These are phyloP conservation scores for Paedocypris sp. DNA, from an alignment of 2,113 vertebrate species.

Conservation along the genomic window DNA sequence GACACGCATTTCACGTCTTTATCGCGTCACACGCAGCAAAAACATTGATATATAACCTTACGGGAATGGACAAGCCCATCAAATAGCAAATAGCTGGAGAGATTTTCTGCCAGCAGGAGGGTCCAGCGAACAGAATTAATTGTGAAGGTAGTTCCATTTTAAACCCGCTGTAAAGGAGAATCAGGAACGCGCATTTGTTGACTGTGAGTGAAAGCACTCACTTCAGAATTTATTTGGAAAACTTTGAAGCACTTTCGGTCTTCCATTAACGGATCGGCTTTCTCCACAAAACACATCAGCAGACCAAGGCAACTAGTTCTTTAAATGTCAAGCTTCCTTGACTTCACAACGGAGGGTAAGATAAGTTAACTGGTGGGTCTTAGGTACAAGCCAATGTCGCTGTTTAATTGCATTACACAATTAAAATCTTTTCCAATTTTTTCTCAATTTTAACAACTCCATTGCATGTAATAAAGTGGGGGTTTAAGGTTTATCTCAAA, in stretches of 20 bases:
- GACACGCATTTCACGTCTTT: slow-evolving; percentile 41
- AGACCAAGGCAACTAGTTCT: slow-evolving; percentile 9
- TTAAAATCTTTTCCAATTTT: too few relatives aligned
- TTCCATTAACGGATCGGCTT: not conserved
- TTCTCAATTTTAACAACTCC: too few relatives aligned
- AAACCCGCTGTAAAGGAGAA: not conserved
- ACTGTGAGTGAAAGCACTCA: not conserved
- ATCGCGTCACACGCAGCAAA: slow-evolving; percentile 22
- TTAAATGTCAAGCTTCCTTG: not conserved
- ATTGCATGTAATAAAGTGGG: too few relatives aligned
- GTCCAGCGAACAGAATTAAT: slow-evolving; percentile 3
- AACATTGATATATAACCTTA: slow-evolving; percentile 35
- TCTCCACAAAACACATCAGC: not conserved
- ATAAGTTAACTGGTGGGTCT: not conserved
- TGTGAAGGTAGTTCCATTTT: not conserved
- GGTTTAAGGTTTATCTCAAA: too few relatives aligned
- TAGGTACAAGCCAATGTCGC: not conserved
- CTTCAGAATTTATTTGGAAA: not conserved
- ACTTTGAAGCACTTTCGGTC: not conserved
- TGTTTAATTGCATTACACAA: slow-evolving; percentile 7
- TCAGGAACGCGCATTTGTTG: not conserved
- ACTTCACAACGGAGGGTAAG: not conserved
- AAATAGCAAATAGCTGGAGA: not conserved
- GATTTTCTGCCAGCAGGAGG: slow-evolving; percentile 11
- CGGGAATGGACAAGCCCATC: slow-evolving; percentile 20